Evolutionary conservation across 2,888 invertebrate species (phyloP).

Genomic region (Achlya flavicornis): DNA sequence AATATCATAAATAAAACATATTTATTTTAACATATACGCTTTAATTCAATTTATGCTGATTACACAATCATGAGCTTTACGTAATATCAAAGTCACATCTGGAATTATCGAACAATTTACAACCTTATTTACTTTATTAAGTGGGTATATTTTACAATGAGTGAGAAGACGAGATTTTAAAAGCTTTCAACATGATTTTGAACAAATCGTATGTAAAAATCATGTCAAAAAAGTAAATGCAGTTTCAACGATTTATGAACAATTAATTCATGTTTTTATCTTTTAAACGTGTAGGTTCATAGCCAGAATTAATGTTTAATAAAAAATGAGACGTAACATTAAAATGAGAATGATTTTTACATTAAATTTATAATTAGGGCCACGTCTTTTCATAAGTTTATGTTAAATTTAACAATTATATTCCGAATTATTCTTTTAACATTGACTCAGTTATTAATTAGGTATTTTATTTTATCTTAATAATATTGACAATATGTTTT

Average conservation of each 20-base stretch:
- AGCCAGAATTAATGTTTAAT: neutral
- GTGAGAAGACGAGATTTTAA: constrained; percentile 37
- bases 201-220: neutral
- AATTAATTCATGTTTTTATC: neutral
- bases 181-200: constrained; percentile 17
- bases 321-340: neutral
- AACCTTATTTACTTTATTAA: constrained; percentile 68
- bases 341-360: constrained; percentile 16
- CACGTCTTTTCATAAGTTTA: constrained; percentile 40
- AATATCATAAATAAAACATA: constrained; percentile 23
- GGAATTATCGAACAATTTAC: constrained; percentile 78
- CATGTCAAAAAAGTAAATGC: neutral
- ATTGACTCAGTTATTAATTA: constrained; percentile 61
- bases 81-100: constrained; percentile 78
- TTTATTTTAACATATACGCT: constrained; percentile 70
- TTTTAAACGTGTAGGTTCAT: neutral
- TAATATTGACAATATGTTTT: constrained; percentile 77
- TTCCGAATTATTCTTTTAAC: constrained; percentile 51
- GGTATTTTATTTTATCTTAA: constrained; percentile 51
- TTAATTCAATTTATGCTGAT: constrained; percentile 77
- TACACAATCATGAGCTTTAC: constrained; percentile 76
- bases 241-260: neutral
- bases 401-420: constrained; percentile 39
- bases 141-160: constrained; percentile 73
- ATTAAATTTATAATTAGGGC: constrained; percentile 17